Percentiles rank a stretch among this genome's conserved stretches.
phyloP scores from a whole-genome alignment of 2,797 vertebrate genomes.

The Anas bahamensis region DNA sequence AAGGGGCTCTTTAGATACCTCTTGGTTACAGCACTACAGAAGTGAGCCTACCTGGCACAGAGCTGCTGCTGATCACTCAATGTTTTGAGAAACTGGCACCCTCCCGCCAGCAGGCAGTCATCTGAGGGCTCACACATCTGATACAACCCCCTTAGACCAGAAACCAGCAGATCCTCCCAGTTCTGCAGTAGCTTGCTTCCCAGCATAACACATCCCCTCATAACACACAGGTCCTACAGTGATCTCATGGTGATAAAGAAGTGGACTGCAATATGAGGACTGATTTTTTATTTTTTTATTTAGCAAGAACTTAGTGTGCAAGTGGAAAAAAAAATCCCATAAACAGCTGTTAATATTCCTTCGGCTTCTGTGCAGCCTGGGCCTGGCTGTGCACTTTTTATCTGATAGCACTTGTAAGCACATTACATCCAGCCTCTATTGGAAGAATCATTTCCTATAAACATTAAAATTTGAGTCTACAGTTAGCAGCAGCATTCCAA shows the following conservation, averaged over 20 bases:
- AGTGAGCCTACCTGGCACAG: too few relatives aligned
- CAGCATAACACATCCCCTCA: not conserved
- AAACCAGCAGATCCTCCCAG: not conserved
- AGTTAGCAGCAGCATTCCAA: not conserved
- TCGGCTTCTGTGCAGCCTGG: not conserved
- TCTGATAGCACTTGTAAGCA: not conserved
- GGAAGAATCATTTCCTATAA: not conserved
- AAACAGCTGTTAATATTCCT: not conserved
- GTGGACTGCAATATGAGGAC: not conserved
- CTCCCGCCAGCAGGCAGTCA: not conserved
- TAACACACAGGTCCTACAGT: not conserved
- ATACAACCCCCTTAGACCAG: accelerated
- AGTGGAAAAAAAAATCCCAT: not conserved
- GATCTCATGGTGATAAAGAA: not conserved
- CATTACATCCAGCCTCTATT: not conserved
- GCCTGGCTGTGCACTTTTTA: not conserved
- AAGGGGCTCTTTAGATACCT: not conserved
- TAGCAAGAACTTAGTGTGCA: not conserved
- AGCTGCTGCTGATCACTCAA: not conserved
- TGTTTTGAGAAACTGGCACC: not conserved
- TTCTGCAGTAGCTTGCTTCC: not conserved
- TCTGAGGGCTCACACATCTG: not conserved
- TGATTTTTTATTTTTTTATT: not conserved
- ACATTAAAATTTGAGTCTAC: not conserved
- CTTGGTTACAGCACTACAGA: too few relatives aligned